These are phyloP conservation scores for Streptopelia turtur DNA, from an alignment of 2,797 vertebrate species.

Conservation along the genomic window DNA sequence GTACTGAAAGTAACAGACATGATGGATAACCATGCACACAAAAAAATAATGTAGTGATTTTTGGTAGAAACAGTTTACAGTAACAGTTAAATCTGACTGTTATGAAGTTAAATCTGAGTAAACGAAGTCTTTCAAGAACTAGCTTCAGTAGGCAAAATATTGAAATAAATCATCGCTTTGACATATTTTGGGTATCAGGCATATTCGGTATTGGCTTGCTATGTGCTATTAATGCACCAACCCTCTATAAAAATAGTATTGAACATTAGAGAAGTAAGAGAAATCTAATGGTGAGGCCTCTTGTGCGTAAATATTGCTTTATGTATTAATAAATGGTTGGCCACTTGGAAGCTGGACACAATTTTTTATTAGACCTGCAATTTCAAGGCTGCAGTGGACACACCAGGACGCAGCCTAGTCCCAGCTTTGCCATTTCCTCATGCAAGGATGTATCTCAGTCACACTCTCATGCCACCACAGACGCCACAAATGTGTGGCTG, in stretches of 20 bases:
- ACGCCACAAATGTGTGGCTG: rapidly evolving
- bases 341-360: background rate
- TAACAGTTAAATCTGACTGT: background rate
- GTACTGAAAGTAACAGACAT: background rate
- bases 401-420: rapidly evolving
- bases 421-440: background rate
- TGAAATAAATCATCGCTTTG: background rate
- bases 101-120: background rate
- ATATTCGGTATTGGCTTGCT: background rate
- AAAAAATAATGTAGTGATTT: background rate
- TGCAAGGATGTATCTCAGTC: background rate
- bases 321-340: background rate
- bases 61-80: background rate
- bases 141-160: background rate
- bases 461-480: background rate
- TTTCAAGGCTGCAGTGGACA: background rate
- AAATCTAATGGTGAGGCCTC: background rate
- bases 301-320: background rate
- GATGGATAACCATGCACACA: background rate
- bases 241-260: background rate
- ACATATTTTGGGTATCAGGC: background rate
- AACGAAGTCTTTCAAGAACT: background rate
- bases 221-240: background rate
- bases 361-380: background rate
- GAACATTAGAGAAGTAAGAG: background rate